Percentiles rank a stretch among this genome's conserved stretches.
Evolutionary conservation across 2,888 invertebrate species (phyloP).

Genomic region (Trissolcus brochymenae): DNA sequence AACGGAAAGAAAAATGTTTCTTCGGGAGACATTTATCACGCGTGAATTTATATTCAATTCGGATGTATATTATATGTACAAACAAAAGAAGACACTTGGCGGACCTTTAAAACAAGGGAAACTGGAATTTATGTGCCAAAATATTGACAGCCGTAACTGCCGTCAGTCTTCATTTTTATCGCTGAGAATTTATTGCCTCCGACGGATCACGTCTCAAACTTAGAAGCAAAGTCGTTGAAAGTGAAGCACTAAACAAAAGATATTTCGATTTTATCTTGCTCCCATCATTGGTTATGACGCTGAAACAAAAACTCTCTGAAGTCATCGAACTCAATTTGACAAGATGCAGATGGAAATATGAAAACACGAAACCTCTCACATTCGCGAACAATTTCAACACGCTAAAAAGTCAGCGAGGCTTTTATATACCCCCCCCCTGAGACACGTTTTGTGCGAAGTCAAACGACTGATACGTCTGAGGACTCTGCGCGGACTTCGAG

Average conservation of each 20-base stretch:
- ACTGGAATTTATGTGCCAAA: constrained; percentile 50
- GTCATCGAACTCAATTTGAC: constrained; percentile 66
- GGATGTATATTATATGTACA: constrained; percentile 12
- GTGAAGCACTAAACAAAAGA: constrained; percentile 46
- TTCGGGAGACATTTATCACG: no score
- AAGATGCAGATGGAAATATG: constrained; percentile 64
- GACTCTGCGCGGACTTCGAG: constrained; percentile 41
- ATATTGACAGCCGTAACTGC: constrained; percentile 50
- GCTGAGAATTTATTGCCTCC: constrained; percentile 41
- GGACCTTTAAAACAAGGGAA: constrained; percentile 14
- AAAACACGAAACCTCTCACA: constrained; percentile 44
- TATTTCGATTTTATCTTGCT: constrained; percentile 42
- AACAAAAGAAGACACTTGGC: constrained; percentile 24
- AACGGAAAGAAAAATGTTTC: no score
- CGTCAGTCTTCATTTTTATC: constrained; percentile 49
- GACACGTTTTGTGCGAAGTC: constrained; percentile 18
- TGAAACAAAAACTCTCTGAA: constrained; percentile 61
- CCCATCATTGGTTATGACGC: constrained; percentile 45
- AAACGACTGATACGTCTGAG: constrained; percentile 48
- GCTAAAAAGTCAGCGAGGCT: constrained; percentile 30
- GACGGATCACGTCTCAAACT: constrained; percentile 42
- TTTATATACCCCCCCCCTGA: constrained; percentile 7
- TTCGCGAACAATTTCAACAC: constrained; percentile 28
- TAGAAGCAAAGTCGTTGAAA: constrained; percentile 34
- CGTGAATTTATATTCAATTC: constrained; percentile 5